A percentile compares a stretch with the other conserved stretches of the same genome.
Evolutionary conservation across 2,797 vertebrate genomes (phyloP).

Genomic region (Myotis findleyi): DNA sequence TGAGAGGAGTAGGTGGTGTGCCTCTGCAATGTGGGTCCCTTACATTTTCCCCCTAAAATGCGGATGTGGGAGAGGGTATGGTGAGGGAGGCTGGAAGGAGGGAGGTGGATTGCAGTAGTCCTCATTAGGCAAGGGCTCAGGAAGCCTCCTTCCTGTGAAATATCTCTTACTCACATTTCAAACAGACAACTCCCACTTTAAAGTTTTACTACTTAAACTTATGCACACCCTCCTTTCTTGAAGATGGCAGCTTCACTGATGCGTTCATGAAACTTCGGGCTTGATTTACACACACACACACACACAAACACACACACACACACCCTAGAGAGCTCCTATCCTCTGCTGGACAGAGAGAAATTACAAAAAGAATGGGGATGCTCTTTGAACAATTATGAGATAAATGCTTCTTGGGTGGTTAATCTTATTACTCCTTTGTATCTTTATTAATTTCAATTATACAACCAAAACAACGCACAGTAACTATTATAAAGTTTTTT

Average conservation of each 20-base stretch:
- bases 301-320: no score
- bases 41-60: background rate
- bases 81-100: background rate
- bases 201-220: conserved; percentile 28
- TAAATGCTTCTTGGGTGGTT: background rate
- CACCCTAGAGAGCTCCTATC: background rate
- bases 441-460: conserved; percentile 16
- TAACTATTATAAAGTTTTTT: background rate
- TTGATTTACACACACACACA: background rate
- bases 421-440: conserved; percentile 3
- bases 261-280: background rate
- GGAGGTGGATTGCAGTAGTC: background rate
- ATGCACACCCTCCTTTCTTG: background rate
- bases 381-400: background rate
- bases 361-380: background rate
- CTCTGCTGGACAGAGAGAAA: background rate
- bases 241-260: background rate
- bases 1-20: background rate
- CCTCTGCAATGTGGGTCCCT: background rate
- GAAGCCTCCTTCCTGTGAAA: background rate
- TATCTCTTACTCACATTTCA: background rate
- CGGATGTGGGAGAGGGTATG: background rate
- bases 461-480: background rate
- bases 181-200: background rate
- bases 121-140: background rate